Percentiles rank a stretch among this genome's conserved stretches.
Conservation (phyloP, 23 tunicate species). For the Diplosoma virens region DNA sequence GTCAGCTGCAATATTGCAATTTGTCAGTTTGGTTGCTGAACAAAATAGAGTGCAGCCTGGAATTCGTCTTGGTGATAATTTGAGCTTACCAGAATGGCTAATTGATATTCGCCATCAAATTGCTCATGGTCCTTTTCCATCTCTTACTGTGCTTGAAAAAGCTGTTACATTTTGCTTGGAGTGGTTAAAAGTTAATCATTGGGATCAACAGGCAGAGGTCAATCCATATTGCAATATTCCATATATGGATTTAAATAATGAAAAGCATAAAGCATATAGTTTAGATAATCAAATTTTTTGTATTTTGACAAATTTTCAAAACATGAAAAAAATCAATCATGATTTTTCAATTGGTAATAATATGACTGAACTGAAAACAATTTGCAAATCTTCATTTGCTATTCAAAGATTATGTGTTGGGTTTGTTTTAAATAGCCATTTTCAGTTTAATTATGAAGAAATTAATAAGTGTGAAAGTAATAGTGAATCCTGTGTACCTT, state of each 20-base stretch:
- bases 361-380: neutral
- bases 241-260: neutral
- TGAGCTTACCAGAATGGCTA: conserved; percentile 81
- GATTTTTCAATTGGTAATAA: neutral
- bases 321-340: neutral
- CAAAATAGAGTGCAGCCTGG: conserved; percentile 15
- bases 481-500: neutral
- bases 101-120: conserved; percentile 48
- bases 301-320: neutral
- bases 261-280: neutral
- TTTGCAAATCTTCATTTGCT: neutral
- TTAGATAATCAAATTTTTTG: neutral
- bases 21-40: conserved; percentile 68
- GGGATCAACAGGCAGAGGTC: conserved; percentile 21
- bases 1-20: conserved; percentile 53
- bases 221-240: neutral
- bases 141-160: conserved; percentile 29
- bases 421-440: neutral
- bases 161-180: conserved; percentile 48
- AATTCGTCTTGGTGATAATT: conserved; percentile 39
- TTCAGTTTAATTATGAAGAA: neutral
- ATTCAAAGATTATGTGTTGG: conserved; percentile 6
- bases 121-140: conserved; percentile 44
- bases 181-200: conserved; percentile 53
- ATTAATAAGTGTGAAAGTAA: neutral